Conservation (phyloP, 2,113 vertebrate genomes). For the Sinocyclocheilus anophthalmus region DNA sequence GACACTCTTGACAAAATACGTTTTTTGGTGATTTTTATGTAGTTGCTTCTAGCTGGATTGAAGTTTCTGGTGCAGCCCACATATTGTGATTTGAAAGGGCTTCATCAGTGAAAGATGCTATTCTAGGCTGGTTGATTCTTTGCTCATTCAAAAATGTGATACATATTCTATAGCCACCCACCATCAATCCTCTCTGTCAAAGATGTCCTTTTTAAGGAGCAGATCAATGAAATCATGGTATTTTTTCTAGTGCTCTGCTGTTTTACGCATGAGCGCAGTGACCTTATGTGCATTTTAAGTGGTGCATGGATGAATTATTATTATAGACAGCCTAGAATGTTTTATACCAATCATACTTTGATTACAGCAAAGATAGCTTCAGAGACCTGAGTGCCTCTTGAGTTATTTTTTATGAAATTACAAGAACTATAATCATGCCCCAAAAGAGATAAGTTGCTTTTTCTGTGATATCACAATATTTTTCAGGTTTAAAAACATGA, state of each 20-base stretch:
- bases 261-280: background rate
- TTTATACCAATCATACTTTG: background rate
- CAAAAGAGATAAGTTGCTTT: background rate
- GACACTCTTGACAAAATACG: background rate
- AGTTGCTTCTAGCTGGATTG: background rate
- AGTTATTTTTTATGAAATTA: slow-evolving; percentile 5
- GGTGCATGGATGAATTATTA: background rate
- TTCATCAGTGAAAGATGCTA: background rate
- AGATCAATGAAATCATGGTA: background rate
- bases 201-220: background rate
- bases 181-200: background rate
- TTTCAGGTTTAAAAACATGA: background rate
- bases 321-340: background rate
- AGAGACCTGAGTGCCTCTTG: background rate
- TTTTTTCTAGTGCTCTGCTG: background rate
- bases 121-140: background rate
- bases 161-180: background rate
- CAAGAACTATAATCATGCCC: background rate
- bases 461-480: background rate
- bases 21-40: background rate
- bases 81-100: background rate
- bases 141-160: background rate
- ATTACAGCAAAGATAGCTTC: background rate
- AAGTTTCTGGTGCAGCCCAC: background rate
- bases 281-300: background rate